These are phyloP conservation scores for Hycleus cichorii DNA, from an alignment of 1,140 invertebrate species.

Conservation along the genomic window DNA sequence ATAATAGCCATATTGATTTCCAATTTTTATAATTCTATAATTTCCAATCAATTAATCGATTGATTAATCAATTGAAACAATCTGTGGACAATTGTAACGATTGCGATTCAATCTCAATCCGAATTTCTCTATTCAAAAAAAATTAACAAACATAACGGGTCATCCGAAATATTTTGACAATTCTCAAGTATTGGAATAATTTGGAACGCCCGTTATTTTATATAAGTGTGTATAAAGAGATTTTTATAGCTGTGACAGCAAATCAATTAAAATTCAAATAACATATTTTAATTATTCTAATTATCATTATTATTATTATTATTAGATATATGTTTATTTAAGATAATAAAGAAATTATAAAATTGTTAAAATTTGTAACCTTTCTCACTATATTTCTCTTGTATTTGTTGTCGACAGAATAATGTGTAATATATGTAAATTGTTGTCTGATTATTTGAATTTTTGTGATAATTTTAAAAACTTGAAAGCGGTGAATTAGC, in stretches of 20 bases:
- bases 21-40: background rate
- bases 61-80: background rate
- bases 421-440: too few species aligned
- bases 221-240: conserved; percentile 16
- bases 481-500: background rate
- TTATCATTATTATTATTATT: too few species aligned
- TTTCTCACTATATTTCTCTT: background rate
- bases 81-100: conserved; percentile 10
- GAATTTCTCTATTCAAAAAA: conserved; percentile 8
- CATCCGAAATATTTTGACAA: too few species aligned
- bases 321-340: conserved; percentile 2
- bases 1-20: background rate
- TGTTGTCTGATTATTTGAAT: too few species aligned
- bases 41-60: background rate
- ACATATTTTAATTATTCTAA: too few species aligned
- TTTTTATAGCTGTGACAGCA: conserved; percentile 26
- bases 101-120: conserved; percentile 20
- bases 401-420: too few species aligned
- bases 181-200: too few species aligned
- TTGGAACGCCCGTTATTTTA: conserved; percentile 2
- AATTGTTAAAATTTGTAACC: conserved; percentile 1
- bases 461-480: too few species aligned
- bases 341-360: conserved; percentile 2
- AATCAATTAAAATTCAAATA: conserved; percentile 18
- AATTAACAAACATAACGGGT: too few species aligned